phyloP scores from a whole-genome alignment of 2,888 invertebrate species.

The Drosophila affinis region DNA sequence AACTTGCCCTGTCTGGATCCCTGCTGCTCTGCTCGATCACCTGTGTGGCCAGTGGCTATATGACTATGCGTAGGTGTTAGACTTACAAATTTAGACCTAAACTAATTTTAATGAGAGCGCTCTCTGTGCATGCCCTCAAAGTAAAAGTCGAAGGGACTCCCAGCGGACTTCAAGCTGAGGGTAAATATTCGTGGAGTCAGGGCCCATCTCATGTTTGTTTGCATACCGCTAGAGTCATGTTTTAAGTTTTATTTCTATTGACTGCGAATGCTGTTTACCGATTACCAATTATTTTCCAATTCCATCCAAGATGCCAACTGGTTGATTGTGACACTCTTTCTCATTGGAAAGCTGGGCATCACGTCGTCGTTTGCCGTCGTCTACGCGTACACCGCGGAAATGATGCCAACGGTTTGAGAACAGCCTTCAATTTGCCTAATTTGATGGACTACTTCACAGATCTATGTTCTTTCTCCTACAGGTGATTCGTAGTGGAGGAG shows the following conservation, averaged over 20 bases:
- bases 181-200: slow-evolving; percentile 13
- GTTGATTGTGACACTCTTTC: slow-evolving; percentile 85
- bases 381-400: slow-evolving; percentile 86
- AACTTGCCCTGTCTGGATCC: slow-evolving; percentile 85
- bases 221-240: no score
- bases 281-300: not conserved
- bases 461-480: slow-evolving; percentile 34
- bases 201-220: not conserved
- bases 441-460: not conserved
- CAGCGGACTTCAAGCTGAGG: not conserved
- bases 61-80: slow-evolving; percentile 83
- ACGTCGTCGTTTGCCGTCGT: slow-evolving; percentile 87
- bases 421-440: not conserved
- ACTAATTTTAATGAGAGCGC: not conserved
- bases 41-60: slow-evolving; percentile 85
- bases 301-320: slow-evolving; percentile 84
- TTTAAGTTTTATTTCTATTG: not conserved
- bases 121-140: slow-evolving; percentile 4
- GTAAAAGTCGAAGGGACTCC: slow-evolving; percentile 9
- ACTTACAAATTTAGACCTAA: not conserved
- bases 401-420: slow-evolving; percentile 83
- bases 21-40: slow-evolving; percentile 85
- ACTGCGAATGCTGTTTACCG: not conserved
- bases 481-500: slow-evolving; percentile 86
- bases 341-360: slow-evolving; percentile 87